Conservation (phyloP, 64 coral and sea anemone species). For the Actinia tenebrosa region DNA sequence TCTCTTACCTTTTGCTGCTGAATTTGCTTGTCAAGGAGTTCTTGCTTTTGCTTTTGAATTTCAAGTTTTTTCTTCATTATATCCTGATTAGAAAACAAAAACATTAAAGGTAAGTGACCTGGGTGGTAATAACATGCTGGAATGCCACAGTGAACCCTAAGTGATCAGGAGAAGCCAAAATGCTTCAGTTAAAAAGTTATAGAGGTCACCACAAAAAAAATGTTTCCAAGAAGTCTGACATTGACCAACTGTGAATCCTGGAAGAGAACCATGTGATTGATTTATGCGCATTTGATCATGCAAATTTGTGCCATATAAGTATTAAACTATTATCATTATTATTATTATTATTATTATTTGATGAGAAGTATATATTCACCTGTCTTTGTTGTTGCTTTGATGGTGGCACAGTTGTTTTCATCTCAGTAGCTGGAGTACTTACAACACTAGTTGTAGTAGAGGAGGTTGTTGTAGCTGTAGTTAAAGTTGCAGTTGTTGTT, state of each 20-base stretch:
- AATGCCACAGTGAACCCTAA: no score
- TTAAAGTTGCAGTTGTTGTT: background rate
- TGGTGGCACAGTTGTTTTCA: background rate
- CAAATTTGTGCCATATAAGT: no score
- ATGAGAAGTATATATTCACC: background rate
- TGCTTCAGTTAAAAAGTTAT: no score
- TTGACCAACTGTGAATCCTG: no score
- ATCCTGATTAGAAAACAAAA: conserved; percentile 40
- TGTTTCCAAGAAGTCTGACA: no score
- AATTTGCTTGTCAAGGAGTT: conserved; percentile 91
- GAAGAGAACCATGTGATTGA: no score
- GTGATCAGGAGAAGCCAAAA: no score
- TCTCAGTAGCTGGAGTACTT: background rate
- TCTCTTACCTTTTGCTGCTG: conserved; percentile 82
- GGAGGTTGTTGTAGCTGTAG: conserved; percentile 19
- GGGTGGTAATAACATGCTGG: no score
- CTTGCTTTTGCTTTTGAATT: conserved; percentile 97
- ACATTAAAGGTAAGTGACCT: background rate
- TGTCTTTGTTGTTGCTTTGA: background rate
- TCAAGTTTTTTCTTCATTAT: conserved; percentile 93
- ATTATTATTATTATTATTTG: no score
- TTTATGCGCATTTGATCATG: no score
- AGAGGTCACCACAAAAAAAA: no score
- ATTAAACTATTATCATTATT: no score
- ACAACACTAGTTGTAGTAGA: background rate